Percentiles rank a stretch among this genome's conserved stretches.
Conservation (phyloP, 2,797 vertebrate species). For the Serranus cabrilla region DNA sequence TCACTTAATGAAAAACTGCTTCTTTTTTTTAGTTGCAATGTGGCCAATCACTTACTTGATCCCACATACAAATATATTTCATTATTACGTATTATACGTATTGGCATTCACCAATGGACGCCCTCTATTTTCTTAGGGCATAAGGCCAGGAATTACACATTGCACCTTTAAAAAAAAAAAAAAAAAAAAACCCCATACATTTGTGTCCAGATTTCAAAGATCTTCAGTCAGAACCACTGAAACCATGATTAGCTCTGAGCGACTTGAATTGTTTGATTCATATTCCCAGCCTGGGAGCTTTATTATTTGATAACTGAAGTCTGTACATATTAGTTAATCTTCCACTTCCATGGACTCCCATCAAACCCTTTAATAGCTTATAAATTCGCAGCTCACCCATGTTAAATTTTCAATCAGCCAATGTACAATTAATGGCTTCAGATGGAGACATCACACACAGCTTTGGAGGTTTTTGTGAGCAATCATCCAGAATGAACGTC, state of each 20-base stretch:
- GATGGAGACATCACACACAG: slow-evolving; percentile 38
- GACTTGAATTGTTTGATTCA: slow-evolving; percentile 33
- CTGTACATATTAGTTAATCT: slow-evolving; percentile 54
- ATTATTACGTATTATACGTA: too few species aligned
- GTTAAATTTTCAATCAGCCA: slow-evolving; percentile 39
- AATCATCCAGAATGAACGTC: slow-evolving; percentile 45
- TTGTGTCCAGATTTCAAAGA: slow-evolving; percentile 5
- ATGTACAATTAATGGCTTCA: slow-evolving; percentile 57
- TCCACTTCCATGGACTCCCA: slow-evolving; percentile 23
- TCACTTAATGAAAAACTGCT: too few species aligned
- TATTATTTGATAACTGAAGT: slow-evolving; percentile 58
- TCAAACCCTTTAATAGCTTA: slow-evolving; percentile 52
- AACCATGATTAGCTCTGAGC: slow-evolving; percentile 9
- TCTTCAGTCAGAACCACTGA: neutral
- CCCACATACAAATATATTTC: too few species aligned
- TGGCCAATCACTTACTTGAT: too few species aligned
- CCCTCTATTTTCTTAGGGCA: too few species aligned
- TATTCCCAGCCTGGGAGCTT: slow-evolving; percentile 47
- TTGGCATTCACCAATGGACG: too few species aligned
- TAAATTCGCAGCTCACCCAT: slow-evolving; percentile 28
- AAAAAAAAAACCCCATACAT: neutral
- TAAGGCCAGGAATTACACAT: too few species aligned
- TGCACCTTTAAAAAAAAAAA: too few species aligned
- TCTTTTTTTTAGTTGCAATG: too few species aligned
- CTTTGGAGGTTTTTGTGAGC: slow-evolving; percentile 23